Conservation (phyloP, 2,888 invertebrate genomes). For the Eupithecia subumbrata region DNA sequence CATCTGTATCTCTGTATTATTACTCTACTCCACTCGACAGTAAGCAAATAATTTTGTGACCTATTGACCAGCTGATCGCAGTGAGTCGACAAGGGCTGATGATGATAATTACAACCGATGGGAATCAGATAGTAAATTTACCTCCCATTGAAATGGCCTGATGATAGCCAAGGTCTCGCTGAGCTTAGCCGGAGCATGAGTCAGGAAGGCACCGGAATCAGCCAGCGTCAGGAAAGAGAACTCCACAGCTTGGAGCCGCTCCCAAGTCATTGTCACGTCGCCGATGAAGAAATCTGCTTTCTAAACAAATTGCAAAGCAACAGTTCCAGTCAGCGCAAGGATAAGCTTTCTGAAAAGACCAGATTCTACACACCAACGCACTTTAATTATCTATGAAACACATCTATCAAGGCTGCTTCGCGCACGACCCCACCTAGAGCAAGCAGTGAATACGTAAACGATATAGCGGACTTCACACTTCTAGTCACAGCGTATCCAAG, state of each 20-base stretch:
- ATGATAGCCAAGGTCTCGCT: slow-evolving; percentile 90
- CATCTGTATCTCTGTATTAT: too few relatives aligned
- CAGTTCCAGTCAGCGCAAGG: neutral
- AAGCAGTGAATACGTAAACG: too few relatives aligned
- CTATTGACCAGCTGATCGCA: too few relatives aligned
- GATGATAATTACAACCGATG: neutral
- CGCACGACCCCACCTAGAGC: too few relatives aligned
- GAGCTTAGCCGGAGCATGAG: slow-evolving; percentile 88
- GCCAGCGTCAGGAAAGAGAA: slow-evolving; percentile 90
- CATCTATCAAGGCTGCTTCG: too few relatives aligned
- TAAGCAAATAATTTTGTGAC: too few relatives aligned
- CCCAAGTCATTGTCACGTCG: slow-evolving; percentile 89
- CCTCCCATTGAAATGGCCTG: slow-evolving; percentile 89
- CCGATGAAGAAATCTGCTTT: slow-evolving; percentile 89
- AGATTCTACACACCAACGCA: neutral
- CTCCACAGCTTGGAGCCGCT: slow-evolving; percentile 88
- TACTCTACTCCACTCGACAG: too few relatives aligned
- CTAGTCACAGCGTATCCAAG: neutral
- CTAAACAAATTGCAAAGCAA: slow-evolving; percentile 59
- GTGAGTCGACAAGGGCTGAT: neutral
- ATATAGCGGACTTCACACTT: neutral
- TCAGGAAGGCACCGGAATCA: slow-evolving; percentile 90
- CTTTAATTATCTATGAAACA: too few relatives aligned
- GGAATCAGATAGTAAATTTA: slow-evolving; percentile 50
- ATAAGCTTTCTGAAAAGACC: neutral